These are phyloP conservation scores for Gymnorhina tibicen DNA, from an alignment of 2,113 vertebrate species.

Conservation along the genomic window DNA sequence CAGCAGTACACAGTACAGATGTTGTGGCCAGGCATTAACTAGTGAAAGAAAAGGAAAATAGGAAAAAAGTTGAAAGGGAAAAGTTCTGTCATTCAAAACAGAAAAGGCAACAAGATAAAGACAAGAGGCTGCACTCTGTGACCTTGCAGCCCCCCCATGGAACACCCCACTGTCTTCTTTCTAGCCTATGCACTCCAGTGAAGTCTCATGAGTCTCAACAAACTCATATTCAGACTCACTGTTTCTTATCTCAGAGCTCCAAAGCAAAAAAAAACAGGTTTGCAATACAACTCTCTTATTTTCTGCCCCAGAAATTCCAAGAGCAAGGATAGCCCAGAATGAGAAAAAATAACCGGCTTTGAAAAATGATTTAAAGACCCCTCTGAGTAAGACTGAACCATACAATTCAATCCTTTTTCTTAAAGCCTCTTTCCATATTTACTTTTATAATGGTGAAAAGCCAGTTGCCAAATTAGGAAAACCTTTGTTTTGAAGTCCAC, in stretches of 20 bases:
- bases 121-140: neutral
- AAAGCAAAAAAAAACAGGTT: neutral
- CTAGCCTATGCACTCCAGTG: neutral
- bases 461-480: neutral
- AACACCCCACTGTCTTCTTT: neutral
- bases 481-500: neutral
- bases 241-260: neutral
- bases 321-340: neutral
- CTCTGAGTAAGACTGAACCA: neutral
- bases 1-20: slow-evolving; percentile 62
- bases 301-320: neutral
- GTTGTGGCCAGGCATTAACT: slow-evolving; percentile 81
- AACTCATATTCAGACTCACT: neutral
- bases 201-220: neutral
- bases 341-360: neutral
- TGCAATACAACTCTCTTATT: neutral
- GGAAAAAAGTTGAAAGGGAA: neutral
- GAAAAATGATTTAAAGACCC: neutral
- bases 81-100: neutral
- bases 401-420: neutral
- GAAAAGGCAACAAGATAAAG: neutral
- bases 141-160: neutral
- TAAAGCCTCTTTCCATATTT: neutral
- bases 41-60: neutral
- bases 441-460: neutral